A percentile compares a stretch with the other conserved stretches of the same genome.
Evolutionary conservation across 2,888 invertebrate genomes (phyloP).

Genomic region (Mesorhabditis sp.): DNA sequence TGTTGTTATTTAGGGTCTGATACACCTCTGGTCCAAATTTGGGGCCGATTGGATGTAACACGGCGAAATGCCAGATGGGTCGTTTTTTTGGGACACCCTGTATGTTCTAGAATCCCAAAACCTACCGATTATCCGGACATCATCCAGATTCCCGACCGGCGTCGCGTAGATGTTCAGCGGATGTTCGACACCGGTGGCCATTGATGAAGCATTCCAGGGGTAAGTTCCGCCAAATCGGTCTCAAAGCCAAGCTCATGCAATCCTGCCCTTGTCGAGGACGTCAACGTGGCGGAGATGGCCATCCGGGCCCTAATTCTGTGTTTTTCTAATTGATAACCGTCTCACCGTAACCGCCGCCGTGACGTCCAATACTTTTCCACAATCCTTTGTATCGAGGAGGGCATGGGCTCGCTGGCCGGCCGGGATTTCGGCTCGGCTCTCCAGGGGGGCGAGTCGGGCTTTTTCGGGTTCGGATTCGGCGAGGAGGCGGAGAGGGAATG

Average conservation of each 20-base stretch:
- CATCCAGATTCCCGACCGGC: slow-evolving; percentile 19
- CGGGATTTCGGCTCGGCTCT: slow-evolving; percentile 22
- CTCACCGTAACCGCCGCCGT: slow-evolving; percentile 29
- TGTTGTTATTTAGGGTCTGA: no score
- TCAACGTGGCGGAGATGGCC: slow-evolving; percentile 23
- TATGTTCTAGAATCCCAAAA: not conserved
- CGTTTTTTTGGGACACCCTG: not conserved
- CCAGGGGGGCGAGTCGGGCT: slow-evolving; percentile 14
- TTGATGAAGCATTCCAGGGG: slow-evolving; percentile 21
- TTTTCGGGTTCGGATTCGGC: slow-evolving; percentile 10
- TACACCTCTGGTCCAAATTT: slow-evolving; percentile 10
- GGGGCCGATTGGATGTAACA: no score
- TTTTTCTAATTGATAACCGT: not conserved
- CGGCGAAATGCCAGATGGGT: no score
- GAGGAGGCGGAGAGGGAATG: slow-evolving; percentile 10
- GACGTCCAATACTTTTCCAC: slow-evolving; percentile 28
- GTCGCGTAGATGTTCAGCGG: slow-evolving; percentile 15
- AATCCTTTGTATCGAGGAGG: slow-evolving; percentile 29
- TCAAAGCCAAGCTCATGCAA: not conserved
- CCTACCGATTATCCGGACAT: slow-evolving; percentile 7
- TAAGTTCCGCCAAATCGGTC: slow-evolving; percentile 25
- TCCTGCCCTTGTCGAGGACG: not conserved
- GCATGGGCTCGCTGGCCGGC: slow-evolving; percentile 29
- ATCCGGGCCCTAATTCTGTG: slow-evolving; percentile 27
- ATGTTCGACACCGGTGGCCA: slow-evolving; percentile 18